Base-by-base conservation (phyloP, 2,797 vertebrate genomes). In the Babyrousa celebensis region DNA sequence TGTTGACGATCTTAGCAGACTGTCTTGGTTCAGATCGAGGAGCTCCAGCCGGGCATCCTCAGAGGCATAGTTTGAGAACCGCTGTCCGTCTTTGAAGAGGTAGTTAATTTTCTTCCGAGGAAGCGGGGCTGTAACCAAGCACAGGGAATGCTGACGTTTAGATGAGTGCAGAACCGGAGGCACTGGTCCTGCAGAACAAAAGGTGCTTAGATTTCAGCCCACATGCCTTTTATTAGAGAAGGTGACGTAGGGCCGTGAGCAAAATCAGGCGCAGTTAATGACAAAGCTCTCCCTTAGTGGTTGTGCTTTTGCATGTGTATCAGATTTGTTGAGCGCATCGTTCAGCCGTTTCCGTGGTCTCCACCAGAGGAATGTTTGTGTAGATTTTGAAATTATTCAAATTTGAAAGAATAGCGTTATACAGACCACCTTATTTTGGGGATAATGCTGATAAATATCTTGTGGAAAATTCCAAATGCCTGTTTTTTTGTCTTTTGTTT, bases 1-100 rank as follows among this genome's bases (percentile, higher is more conserved):
- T 68, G 2, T 86, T 23, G 63, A 6, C 87, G 60, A 67, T 84
- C 89, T 93, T 84, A 93, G 36, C 79, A 77, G 65, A 75, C n/a
- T 78, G 32, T 65, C 70, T 65, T 72, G 70, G 54, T 79, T 85
- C 36, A 67, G 43, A 23, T 1, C 25, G 60, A 91, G 75, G 91
- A 94, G 11, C 52, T 87, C 65, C 4, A 40, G 63, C 60, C 15
- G 74, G 65, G 75, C 27, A 25, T 79, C 52, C 48, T 91, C n/a
- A 12, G 40, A 83, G 68, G 21, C 58, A n/a, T 43, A 77, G 70
- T 87, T 83, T 70, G 27, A 77, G 32, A 82, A 77, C 65, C n/a
- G 71, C n/a, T n/a, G n/a, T n/a, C n/a, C 17, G 27, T 93, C 27
- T 43, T 82, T 95, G 5, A 72, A 90, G 56, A 79, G 23, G 77